phyloP scores from a whole-genome alignment of 2,888 invertebrate genomes.

The Scaptomyza polygonia region DNA sequence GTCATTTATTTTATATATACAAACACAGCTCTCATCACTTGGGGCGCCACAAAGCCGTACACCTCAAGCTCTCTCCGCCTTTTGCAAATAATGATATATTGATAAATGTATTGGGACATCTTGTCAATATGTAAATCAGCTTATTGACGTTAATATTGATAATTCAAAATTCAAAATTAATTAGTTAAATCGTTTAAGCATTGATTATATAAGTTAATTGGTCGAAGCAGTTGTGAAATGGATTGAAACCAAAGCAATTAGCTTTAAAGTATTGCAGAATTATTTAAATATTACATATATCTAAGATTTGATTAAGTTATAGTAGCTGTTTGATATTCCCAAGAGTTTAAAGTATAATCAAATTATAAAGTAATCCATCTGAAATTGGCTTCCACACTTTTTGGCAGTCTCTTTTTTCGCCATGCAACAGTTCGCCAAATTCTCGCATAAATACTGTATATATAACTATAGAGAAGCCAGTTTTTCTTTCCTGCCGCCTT shows the following conservation, averaged over 20 bases:
- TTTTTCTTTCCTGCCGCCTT: no score
- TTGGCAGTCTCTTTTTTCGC: slow-evolving; percentile 33
- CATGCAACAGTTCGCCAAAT: slow-evolving; percentile 17
- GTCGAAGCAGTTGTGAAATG: no score
- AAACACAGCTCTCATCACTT: slow-evolving; percentile 51
- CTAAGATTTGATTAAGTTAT: slow-evolving; percentile 9
- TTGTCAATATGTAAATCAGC: slow-evolving; percentile 10
- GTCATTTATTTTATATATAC: slow-evolving; percentile 56
- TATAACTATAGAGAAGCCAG: slow-evolving; percentile 26
- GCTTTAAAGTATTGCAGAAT: no score
- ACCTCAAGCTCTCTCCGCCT: neutral
- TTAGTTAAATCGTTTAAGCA: neutral
- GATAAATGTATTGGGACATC: slow-evolving; percentile 6
- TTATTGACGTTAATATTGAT: neutral
- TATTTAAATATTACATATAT: neutral
- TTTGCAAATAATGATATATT: slow-evolving; percentile 13
- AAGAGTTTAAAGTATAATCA: slow-evolving; percentile 26
- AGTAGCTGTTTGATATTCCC: slow-evolving; percentile 22
- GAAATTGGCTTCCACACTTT: slow-evolving; percentile 50
- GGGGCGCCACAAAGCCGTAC: slow-evolving; percentile 19
- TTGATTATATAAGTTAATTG: neutral
- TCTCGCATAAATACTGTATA: slow-evolving; percentile 4
- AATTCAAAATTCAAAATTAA: neutral
- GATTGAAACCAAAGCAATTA: no score
- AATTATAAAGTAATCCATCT: slow-evolving; percentile 52